Evolutionary conservation across 2,797 vertebrate species (phyloP).

Genomic region (Dermochelys coriacea): DNA sequence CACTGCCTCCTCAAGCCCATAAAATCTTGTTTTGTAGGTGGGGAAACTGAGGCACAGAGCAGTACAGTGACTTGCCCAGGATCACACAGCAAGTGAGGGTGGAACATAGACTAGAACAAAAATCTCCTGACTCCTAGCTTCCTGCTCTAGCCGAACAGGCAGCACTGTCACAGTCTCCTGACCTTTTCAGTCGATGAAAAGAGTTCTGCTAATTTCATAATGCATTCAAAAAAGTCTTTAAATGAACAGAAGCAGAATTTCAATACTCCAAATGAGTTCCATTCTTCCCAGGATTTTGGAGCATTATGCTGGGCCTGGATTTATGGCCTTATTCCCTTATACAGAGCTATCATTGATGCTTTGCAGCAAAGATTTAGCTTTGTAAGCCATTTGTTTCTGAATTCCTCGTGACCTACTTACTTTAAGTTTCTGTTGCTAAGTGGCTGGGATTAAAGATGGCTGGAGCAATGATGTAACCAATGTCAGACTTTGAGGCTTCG

Average conservation of each 20-base stretch:
- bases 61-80: neutral
- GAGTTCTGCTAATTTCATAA: neutral
- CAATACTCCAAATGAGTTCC: neutral
- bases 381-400: constrained; percentile 49
- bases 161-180: too few relatives aligned
- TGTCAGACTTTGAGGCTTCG: constrained; percentile 29
- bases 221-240: neutral
- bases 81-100: neutral
- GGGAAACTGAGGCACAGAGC: neutral
- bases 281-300: constrained; percentile 11
- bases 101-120: neutral
- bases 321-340: constrained; percentile 4
- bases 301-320: neutral
- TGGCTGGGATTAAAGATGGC: constrained; percentile 61
- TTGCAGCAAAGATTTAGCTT: constrained; percentile 16
- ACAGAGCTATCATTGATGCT: neutral
- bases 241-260: constrained; percentile 9
- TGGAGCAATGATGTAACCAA: constrained; percentile 45
- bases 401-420: constrained; percentile 53
- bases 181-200: neutral
- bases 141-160: neutral
- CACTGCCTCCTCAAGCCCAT: neutral
- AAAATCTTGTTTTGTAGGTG: neutral
- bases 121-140: neutral
- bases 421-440: constrained; percentile 53